These are phyloP conservation scores for Osmerus eperlanus DNA, from an alignment of 2,113 vertebrate genomes.

Conservation along the genomic window DNA sequence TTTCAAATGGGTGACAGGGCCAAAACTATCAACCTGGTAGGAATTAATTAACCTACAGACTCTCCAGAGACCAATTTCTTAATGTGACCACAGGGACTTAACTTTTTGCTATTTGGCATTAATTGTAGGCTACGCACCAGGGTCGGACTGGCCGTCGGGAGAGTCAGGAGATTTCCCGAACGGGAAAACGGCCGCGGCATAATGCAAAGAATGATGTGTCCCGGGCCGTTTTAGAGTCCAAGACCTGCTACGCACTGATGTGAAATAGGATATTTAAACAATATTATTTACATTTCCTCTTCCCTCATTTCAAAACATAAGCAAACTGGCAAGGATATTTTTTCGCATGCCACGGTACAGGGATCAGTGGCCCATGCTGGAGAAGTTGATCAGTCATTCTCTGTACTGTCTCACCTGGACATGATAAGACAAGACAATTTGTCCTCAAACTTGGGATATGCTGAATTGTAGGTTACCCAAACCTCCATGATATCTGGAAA, in stretches of 20 bases:
- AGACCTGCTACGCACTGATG: slow-evolving; percentile 32
- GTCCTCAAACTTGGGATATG: neutral
- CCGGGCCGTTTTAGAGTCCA: no score
- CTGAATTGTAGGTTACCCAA: neutral
- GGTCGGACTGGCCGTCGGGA: no score
- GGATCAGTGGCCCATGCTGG: neutral
- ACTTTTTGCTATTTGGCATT: slow-evolving; percentile 58
- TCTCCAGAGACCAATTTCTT: slow-evolving; percentile 65
- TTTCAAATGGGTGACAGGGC: slow-evolving; percentile 62
- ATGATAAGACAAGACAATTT: no score
- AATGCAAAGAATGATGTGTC: no score
- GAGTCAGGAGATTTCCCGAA: no score
- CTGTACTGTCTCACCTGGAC: neutral
- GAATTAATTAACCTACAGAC: slow-evolving; percentile 63
- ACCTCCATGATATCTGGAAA: neutral
- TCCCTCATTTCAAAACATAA: slow-evolving; percentile 25
- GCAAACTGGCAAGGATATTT: neutral
- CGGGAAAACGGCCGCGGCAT: no score
- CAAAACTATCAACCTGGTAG: slow-evolving; percentile 43
- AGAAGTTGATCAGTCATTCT: neutral
- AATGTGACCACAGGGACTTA: slow-evolving; percentile 62
- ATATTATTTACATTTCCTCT: slow-evolving; percentile 65
- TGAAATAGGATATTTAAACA: slow-evolving; percentile 59
- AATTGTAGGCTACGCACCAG: slow-evolving; percentile 30
- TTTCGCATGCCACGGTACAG: neutral